These are phyloP conservation scores for Hipposideros armiger DNA, from an alignment of 2,113 vertebrate genomes.

Conservation along the genomic window DNA sequence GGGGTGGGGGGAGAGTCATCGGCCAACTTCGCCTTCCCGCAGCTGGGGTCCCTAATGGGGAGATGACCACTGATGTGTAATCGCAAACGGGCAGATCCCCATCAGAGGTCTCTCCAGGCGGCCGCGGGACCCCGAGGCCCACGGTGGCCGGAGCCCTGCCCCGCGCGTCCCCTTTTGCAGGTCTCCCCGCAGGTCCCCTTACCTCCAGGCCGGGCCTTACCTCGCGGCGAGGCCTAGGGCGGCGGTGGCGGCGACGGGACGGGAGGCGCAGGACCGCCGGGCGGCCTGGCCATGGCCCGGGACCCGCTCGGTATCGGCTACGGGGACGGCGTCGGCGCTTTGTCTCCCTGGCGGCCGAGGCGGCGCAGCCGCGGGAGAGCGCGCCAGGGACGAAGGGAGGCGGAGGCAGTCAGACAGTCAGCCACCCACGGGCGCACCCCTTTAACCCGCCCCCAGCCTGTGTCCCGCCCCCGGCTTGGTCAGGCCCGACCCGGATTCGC, in stretches of 20 bases:
- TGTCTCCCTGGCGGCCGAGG: constrained; percentile 45
- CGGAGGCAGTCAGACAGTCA: not conserved
- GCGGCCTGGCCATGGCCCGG: constrained; percentile 30
- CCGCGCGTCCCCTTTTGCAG: not conserved
- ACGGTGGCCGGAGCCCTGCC: not conserved
- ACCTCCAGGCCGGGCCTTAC: constrained; percentile 52
- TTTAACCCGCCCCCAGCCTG: constrained; percentile 52
- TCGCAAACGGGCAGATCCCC: not conserved
- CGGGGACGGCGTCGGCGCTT: constrained; percentile 19
- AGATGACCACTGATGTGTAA: not conserved
- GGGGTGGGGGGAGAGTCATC: not conserved
- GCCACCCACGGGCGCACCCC: not conserved
- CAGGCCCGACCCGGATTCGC: not conserved
- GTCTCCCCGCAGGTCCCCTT: not conserved
- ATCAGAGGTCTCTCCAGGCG: not conserved
- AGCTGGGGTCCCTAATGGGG: not conserved
- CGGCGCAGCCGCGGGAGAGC: constrained; percentile 7
- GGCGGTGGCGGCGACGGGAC: not conserved
- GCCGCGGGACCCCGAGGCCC: not conserved
- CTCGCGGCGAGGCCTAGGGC: constrained; percentile 46
- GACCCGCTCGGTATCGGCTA: not conserved
- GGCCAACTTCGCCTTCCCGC: not conserved
- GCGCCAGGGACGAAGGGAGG: not conserved
- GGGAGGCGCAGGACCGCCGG: not conserved
- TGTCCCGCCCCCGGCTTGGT: not conserved